phyloP scores from a whole-genome alignment of 2,113 vertebrate genomes.

The Haliaeetus leucogaster region DNA sequence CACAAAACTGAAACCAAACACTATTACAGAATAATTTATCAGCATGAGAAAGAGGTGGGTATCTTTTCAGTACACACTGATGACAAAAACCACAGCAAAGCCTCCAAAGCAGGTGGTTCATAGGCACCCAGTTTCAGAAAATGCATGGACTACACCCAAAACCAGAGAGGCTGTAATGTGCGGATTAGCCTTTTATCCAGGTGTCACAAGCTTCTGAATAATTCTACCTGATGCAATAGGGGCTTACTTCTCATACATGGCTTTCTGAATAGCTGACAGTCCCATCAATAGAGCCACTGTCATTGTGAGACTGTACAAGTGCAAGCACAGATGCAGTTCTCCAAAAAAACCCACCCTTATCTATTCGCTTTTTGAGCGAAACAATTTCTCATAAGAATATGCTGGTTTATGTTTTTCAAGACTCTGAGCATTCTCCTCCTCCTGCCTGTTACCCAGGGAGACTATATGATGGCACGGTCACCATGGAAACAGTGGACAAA shows the following conservation, averaged over 20 bases:
- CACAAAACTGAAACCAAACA: background rate
- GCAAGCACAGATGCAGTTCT: conserved; percentile 28
- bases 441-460: conserved; percentile 56
- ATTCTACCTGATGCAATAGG: background rate
- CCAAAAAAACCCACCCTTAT: background rate
- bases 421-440: background rate
- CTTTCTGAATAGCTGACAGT: conserved; percentile 2
- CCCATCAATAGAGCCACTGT: background rate
- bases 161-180: background rate
- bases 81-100: background rate
- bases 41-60: background rate
- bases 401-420: conserved; percentile 37
- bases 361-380: background rate
- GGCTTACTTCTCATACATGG: background rate
- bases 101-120: background rate
- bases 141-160: background rate
- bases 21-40: background rate
- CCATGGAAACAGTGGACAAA: conserved; percentile 63
- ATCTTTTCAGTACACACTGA: background rate
- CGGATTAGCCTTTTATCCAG: conserved; percentile 6
- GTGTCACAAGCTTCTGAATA: conserved; percentile 7
- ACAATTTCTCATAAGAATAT: conserved; percentile 18
- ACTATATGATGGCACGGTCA: conserved; percentile 56
- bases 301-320: background rate
- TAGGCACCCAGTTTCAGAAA: background rate